A percentile compares a stretch with the other conserved stretches of the same genome.
Conservation (phyloP, 2,797 vertebrate species). For the Antrozous pallidus region DNA sequence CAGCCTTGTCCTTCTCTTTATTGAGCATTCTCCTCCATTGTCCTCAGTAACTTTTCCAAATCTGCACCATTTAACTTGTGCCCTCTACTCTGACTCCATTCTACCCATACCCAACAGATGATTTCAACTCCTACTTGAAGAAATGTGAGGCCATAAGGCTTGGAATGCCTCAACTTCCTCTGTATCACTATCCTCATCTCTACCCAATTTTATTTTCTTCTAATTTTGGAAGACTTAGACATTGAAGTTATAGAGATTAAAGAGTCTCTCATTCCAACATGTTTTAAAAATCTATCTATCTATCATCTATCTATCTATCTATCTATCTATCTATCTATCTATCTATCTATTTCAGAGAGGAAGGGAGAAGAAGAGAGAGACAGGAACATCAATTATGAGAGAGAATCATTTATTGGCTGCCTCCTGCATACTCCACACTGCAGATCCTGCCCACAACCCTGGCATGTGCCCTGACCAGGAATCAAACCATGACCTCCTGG, state of each 20-base stretch:
- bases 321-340: too few species aligned
- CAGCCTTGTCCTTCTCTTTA: too few species aligned
- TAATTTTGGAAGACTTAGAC: not conserved
- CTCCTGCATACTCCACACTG: too few species aligned
- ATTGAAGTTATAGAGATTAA: not conserved
- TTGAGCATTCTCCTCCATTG: not conserved
- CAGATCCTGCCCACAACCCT: too few species aligned
- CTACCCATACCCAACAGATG: not conserved
- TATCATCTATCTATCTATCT: too few species aligned
- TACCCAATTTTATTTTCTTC: not conserved
- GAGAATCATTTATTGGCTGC: too few species aligned
- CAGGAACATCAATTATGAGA: too few species aligned
- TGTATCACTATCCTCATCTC: not conserved
- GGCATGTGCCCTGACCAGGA: too few species aligned
- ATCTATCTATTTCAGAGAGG: too few species aligned
- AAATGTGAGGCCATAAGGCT: not conserved
- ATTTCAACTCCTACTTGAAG: not conserved
- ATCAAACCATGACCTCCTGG: too few species aligned
- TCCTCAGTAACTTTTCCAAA: not conserved
- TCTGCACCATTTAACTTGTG: not conserved
- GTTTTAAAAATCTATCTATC: not conserved
- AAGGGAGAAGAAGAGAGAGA: too few species aligned
- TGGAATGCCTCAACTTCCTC: not conserved
- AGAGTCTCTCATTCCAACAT: not conserved
- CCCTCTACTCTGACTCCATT: not conserved